Percentiles rank a stretch among this genome's conserved stretches.
phyloP scores from a whole-genome alignment of 2,797 vertebrate species.

The Rhinoraja longicauda region DNA sequence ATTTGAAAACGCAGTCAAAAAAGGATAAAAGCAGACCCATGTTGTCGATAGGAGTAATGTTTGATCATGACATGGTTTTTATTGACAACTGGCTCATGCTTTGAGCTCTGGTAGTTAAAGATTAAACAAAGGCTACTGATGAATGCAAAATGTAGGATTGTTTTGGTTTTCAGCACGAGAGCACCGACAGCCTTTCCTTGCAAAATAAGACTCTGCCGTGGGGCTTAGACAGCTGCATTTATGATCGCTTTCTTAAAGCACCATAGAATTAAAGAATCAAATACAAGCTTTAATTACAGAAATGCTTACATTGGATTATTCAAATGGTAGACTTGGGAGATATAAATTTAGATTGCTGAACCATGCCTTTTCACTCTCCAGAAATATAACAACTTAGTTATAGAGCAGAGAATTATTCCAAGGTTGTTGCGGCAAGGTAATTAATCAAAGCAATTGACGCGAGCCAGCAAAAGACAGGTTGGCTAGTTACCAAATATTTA shows the following conservation, averaged over 20 bases:
- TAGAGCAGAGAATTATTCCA: neutral
- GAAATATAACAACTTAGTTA: neutral
- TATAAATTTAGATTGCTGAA: neutral
- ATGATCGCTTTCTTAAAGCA: neutral
- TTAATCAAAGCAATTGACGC: neutral
- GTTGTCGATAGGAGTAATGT: neutral
- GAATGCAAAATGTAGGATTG: neutral
- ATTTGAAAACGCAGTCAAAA: neutral
- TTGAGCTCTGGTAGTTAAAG: neutral
- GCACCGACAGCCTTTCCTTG: neutral
- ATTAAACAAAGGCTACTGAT: constrained; percentile 11
- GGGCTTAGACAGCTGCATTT: neutral
- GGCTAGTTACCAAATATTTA: neutral
- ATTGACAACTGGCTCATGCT: neutral
- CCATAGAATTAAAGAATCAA: neutral
- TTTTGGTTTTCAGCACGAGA: neutral
- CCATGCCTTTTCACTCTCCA: neutral
- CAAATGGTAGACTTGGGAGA: neutral
- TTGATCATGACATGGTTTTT: neutral
- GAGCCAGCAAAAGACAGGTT: neutral
- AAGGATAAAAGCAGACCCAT: neutral
- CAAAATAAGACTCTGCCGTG: neutral
- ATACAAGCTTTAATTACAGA: constrained; percentile 5
- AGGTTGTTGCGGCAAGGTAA: neutral
- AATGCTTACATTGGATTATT: neutral